Evolutionary conservation across 2,888 invertebrate genomes (phyloP), one percentile per base, ranked within the genome.

Genomic region (Tetragonula carbonaria): DNA sequence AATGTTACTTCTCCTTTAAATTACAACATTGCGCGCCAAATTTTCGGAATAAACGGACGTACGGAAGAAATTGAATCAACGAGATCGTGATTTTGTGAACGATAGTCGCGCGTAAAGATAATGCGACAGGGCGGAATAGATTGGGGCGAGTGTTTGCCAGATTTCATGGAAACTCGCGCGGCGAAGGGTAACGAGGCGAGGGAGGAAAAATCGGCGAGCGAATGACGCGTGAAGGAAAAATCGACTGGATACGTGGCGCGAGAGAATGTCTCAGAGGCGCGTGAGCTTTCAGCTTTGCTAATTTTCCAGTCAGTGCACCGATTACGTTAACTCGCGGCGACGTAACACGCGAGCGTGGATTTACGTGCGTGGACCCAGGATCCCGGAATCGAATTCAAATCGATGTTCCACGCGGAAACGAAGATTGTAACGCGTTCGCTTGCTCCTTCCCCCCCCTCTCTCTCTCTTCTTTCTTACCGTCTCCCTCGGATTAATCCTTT

Each of bases 281-380:
- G 72, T 33, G 67, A 83, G 75, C 78, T 80, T 84, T 76, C 84
- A 57, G 74, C 76, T 62, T 80, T 80, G 84, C 80, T 85, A 85
- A 85, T 85, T 85, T 86, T 86, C 86, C 85, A 85, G 86, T 72
- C 78, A 67, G 65, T 82, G 78, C 63, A 51, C 65, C 77, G 86
- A 78, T 78, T 76, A 78, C 82, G 78, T 76, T 79, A 85, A 86
- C 81, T 73, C 57, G 66, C 59, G 38, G 71, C 79, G 82, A 82
- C 73, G 86, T 70, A 74, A 77, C 82, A 81, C 51, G 85, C 85
- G 59, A 85, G 53, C 77, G 65, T 53, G 82, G 85, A 81, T 86
- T 85, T 81, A 76, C 81, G 85, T 76, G 66, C 33, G 85, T 45
- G 73, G 75, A 74, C 68, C 73, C 57, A 33, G 63, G 59, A 62